Evolutionary conservation across 2,797 vertebrate genomes (phyloP).

Genomic region (Fringilla coelebs): DNA sequence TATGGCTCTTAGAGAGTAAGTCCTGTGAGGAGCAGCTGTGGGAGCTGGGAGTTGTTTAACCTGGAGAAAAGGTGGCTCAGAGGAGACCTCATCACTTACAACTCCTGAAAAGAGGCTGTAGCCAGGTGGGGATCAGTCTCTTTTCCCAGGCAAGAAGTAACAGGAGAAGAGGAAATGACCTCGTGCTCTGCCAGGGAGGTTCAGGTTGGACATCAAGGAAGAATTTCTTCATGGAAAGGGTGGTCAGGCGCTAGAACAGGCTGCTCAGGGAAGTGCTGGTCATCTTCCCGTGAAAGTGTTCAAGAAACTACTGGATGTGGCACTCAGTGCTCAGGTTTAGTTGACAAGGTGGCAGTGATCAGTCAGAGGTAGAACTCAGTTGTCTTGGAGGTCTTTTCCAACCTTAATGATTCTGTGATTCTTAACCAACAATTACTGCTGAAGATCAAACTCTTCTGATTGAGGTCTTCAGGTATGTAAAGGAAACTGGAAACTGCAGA

Average conservation of each 20-base stretch:
- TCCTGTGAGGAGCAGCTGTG: not conserved
- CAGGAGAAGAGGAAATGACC: not conserved
- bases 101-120: not conserved
- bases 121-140: fast-evolving
- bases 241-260: not conserved
- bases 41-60: not conserved
- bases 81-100: not conserved
- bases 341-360: not conserved
- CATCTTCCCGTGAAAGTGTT: not conserved
- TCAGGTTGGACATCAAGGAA: not conserved
- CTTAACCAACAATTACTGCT: not conserved
- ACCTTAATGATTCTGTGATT: not conserved
- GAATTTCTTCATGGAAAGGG: not conserved
- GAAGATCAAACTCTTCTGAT: not conserved
- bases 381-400: not conserved
- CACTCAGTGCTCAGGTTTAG: not conserved
- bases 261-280: not conserved
- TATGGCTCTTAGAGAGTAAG: not conserved
- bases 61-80: not conserved
- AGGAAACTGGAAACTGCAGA: not conserved
- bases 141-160: not conserved
- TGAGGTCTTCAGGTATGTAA: not conserved
- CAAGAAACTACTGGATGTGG: fast-evolving
- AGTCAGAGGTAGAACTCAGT: not conserved
- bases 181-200: not conserved